A percentile compares a stretch with the other conserved stretches of the same genome.
phyloP scores from a whole-genome alignment of 1,140 invertebrate genomes.

The Onthophagus taurus region DNA sequence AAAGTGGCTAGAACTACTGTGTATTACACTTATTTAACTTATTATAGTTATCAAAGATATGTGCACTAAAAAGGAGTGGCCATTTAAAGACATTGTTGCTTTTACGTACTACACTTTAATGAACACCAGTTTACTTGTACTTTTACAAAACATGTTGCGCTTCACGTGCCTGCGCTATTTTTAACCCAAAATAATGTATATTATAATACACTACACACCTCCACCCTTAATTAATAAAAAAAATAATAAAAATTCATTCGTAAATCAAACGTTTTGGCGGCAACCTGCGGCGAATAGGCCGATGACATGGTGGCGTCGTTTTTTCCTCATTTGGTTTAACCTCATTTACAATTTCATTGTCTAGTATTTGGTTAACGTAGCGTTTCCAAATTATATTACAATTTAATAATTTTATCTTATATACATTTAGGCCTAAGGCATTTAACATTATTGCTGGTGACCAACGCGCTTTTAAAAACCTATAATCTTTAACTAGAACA shows the following conservation, averaged over 20 bases:
- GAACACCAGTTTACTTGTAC: too few species aligned
- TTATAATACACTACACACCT: too few species aligned
- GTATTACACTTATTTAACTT: too few species aligned
- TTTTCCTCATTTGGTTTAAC: background rate
- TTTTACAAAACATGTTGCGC: too few species aligned
- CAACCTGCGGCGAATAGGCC: background rate
- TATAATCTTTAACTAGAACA: constrained; percentile 3
- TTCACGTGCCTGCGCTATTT: too few species aligned
- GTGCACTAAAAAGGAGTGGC: too few species aligned
- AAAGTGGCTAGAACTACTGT: too few species aligned
- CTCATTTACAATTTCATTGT: background rate
- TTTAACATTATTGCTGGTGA: background rate
- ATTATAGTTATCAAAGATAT: too few species aligned
- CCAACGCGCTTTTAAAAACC: background rate
- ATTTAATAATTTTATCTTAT: background rate
- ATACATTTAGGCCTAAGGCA: background rate
- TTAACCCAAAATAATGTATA: too few species aligned
- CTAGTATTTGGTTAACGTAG: background rate
- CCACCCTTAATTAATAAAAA: too few species aligned
- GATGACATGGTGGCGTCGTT: background rate
- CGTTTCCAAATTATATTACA: background rate
- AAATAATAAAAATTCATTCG: background rate
- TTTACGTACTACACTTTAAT: too few species aligned
- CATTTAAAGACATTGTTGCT: too few species aligned
- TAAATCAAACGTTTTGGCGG: background rate